Conservation (phyloP, 2,888 invertebrate species). For the Apotomis capreana region DNA sequence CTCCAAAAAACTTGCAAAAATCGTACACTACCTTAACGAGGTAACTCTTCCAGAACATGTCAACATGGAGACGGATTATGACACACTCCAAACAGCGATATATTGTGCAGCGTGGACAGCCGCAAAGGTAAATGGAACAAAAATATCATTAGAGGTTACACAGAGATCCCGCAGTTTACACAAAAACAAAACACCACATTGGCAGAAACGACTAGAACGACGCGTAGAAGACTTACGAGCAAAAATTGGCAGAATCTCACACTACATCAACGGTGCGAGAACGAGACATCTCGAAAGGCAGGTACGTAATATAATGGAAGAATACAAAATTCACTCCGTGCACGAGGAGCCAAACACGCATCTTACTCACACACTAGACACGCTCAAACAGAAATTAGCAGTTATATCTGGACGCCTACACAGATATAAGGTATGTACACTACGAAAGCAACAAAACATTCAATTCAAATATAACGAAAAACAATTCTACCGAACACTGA, state of each 20-base stretch:
- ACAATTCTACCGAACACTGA: no score
- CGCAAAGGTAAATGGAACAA: conserved; percentile 25
- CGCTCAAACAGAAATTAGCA: conserved; percentile 40
- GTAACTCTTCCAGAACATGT: conserved; percentile 29
- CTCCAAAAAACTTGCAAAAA: conserved; percentile 26
- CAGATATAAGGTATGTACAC: conserved; percentile 39
- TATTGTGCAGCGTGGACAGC: conserved; percentile 41
- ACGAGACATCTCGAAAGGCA: conserved; percentile 9
- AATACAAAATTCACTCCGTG: conserved; percentile 41
- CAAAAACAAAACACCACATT: conserved; percentile 22
- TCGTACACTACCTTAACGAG: conserved; percentile 36
- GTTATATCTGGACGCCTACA: conserved; percentile 31
- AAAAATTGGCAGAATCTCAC: conserved; percentile 39
- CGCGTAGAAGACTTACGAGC: conserved; percentile 33
- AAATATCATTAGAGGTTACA: conserved; percentile 9
- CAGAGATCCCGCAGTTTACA: not conserved
- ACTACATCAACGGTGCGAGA: conserved; percentile 40
- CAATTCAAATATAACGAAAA: conserved; percentile 39
- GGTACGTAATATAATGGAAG: conserved; percentile 28
- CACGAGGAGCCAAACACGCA: conserved; percentile 40
- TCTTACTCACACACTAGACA: conserved; percentile 32
- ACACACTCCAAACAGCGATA: conserved; percentile 24
- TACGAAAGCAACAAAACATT: conserved; percentile 42
- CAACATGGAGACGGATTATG: conserved; percentile 17
- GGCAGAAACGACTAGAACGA: conserved; percentile 41